Conservation (phyloP, 2,113 vertebrate species). For the Antechinus flavipes region DNA sequence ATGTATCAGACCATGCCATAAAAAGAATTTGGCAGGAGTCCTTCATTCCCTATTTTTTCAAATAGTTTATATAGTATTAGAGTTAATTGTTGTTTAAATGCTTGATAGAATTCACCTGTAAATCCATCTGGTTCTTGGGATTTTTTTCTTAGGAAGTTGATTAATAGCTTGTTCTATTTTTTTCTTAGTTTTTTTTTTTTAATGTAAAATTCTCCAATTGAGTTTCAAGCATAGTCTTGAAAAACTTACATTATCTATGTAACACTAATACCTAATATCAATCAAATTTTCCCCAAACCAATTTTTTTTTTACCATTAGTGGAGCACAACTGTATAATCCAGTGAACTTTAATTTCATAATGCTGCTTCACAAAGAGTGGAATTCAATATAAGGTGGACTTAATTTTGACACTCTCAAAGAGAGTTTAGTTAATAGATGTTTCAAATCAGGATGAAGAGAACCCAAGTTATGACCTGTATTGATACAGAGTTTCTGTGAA, state of each 20-base stretch:
- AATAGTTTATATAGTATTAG: too few species aligned
- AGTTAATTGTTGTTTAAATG: too few species aligned
- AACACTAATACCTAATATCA: neutral
- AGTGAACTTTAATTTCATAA: slow-evolving; percentile 49
- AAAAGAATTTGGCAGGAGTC: too few species aligned
- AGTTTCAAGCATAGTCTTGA: neutral
- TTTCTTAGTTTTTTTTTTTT: too few species aligned
- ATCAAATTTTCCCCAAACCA: neutral
- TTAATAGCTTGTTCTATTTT: too few species aligned
- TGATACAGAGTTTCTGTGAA: neutral
- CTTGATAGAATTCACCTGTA: too few species aligned
- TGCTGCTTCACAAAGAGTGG: neutral
- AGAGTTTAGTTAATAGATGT: slow-evolving; percentile 23
- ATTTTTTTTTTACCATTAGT: slow-evolving; percentile 6
- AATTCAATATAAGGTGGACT: slow-evolving; percentile 1
- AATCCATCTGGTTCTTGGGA: too few species aligned
- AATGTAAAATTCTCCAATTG: neutral
- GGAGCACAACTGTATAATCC: neutral
- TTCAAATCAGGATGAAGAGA: neutral
- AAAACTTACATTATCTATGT: neutral
- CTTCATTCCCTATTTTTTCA: too few species aligned
- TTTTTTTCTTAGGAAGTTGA: too few species aligned
- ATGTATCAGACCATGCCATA: too few species aligned
- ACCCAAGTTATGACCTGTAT: neutral
- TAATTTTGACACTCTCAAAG: neutral